Evolutionary conservation across 2,113 vertebrate species (phyloP).

Genomic region (Herpetotheres cachinnans): DNA sequence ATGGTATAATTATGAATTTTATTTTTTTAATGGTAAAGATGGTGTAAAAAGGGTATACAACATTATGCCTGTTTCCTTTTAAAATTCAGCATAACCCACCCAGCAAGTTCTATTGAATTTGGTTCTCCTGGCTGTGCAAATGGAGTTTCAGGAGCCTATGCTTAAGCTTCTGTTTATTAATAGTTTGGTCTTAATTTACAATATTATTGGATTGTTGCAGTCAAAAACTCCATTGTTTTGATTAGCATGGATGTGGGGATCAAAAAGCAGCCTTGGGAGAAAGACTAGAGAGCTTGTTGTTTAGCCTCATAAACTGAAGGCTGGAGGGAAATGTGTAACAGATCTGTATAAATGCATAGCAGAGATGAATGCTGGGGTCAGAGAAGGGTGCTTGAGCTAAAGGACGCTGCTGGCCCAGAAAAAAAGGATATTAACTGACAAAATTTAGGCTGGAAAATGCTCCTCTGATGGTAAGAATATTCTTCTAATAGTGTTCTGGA

Average conservation of each 20-base stretch:
- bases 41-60: neutral
- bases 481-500: neutral
- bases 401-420: neutral
- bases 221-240: neutral
- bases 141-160: neutral
- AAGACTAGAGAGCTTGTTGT: neutral
- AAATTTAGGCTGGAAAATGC: neutral
- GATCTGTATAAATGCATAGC: neutral
- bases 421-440: neutral
- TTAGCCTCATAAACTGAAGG: neutral
- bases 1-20: neutral
- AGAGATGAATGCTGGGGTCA: neutral
- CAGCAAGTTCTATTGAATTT: neutral
- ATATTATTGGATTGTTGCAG: neutral
- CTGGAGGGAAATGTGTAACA: neutral
- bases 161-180: slow-evolving; percentile 3
- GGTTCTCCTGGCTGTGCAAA: neutral
- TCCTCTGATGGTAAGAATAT: neutral
- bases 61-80: neutral
- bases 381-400: neutral
- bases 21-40: neutral
- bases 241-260: neutral
- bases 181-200: neutral
- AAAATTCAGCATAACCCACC: neutral
- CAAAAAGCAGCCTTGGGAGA: neutral